These are phyloP conservation scores for Xylota segnis DNA, from an alignment of 2,888 invertebrate genomes.

Conservation along the genomic window DNA sequence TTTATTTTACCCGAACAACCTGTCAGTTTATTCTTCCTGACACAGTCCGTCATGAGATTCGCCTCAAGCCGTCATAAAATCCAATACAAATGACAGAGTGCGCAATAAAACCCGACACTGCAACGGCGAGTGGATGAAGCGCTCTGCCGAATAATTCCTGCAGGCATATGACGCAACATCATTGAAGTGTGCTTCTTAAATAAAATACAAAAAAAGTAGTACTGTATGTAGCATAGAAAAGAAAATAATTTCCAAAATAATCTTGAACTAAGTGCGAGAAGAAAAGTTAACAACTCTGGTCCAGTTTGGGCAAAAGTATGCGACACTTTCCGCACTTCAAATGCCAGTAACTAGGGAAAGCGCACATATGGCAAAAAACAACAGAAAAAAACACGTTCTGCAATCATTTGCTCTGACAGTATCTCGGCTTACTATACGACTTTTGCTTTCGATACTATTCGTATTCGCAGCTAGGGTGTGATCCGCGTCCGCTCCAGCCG, in stretches of 20 bases:
- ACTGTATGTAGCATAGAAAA: too few relatives aligned
- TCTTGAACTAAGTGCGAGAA: not conserved
- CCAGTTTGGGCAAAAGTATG: conserved; percentile 38
- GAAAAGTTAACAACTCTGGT: conserved; percentile 20
- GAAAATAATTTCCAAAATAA: conserved; percentile 16
- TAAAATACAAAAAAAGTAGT: too few relatives aligned
- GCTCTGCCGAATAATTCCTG: conserved; percentile 11
- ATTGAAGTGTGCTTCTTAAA: conserved; percentile 10
- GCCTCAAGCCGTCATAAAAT: conserved; percentile 44
- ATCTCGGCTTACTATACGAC: conserved; percentile 55
- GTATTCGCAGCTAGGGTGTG: conserved; percentile 57
- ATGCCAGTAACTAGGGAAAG: conserved; percentile 65
- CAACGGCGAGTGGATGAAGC: not conserved
- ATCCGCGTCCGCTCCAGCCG: conserved; percentile 27
- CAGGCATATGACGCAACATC: conserved; percentile 29
- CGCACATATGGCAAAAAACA: conserved; percentile 42
- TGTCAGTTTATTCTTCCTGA: conserved; percentile 33
- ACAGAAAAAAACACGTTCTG: conserved; percentile 55
- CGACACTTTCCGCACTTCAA: conserved; percentile 65
- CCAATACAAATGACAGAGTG: conserved; percentile 41
- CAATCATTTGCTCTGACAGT: conserved; percentile 46
- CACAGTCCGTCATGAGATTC: conserved; percentile 43
- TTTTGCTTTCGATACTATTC: conserved; percentile 74
- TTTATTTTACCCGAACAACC: conserved; percentile 40
- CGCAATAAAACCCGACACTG: conserved; percentile 20